Conservation (phyloP, 2,113 vertebrate species). For the Boulengeromyrus knoepffleri region DNA sequence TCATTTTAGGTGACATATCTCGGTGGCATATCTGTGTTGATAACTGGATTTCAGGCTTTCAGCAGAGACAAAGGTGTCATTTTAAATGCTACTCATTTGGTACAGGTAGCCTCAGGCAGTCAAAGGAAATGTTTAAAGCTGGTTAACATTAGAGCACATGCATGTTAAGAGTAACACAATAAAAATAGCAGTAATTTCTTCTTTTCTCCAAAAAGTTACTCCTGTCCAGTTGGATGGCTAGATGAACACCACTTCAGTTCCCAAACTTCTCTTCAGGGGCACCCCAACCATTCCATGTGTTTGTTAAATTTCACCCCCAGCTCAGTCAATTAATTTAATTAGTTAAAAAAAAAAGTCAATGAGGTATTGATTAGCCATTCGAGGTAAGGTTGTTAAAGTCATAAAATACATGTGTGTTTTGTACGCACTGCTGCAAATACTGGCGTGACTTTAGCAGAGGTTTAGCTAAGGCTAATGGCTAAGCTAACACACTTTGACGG, state of each 20-base stretch:
- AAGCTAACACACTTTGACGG: neutral
- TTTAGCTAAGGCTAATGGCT: neutral
- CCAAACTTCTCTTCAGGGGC: neutral
- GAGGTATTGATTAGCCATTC: neutral
- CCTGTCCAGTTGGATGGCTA: neutral
- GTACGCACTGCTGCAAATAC: neutral
- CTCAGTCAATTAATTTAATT: neutral
- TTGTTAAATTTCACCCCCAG: neutral
- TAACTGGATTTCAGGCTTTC: neutral
- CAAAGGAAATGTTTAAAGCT: neutral
- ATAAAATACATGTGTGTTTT: neutral
- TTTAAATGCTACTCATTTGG: neutral
- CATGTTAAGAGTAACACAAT: neutral
- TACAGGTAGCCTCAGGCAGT: neutral
- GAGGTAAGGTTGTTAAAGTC: neutral
- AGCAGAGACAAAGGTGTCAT: neutral
- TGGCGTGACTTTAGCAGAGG: neutral
- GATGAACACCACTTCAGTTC: neutral
- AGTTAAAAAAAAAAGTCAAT: neutral
- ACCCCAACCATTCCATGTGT: neutral
- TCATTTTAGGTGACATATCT: neutral
- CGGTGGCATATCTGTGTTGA: neutral
- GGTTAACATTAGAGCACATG: neutral
- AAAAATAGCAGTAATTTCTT: neutral
- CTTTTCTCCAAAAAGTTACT: neutral